Evolutionary conservation across 2,797 vertebrate genomes (phyloP), one percentile per base, ranked within the genome.

Genomic region (Sebastes diploproa): DNA sequence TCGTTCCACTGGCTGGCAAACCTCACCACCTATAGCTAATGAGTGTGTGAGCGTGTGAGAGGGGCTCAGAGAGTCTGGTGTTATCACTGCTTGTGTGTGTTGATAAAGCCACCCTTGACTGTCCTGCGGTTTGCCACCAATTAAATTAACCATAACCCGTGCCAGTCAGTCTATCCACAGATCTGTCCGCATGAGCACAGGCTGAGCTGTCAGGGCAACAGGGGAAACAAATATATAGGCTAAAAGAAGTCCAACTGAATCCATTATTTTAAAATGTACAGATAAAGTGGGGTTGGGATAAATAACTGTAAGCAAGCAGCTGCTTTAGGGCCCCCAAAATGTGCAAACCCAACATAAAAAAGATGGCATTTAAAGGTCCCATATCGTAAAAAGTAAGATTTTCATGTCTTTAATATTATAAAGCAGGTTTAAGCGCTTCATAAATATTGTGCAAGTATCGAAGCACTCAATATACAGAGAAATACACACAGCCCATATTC

Each of bases 111-210:
- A 7, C 72, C 18, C 62, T 11, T 11, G 23, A 78, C 64, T 58
- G 72, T 23, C 67, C 72, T 61, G 85, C 8, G 82, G 85, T 77
- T 59, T 55, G 50, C 75, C 80, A 62, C 80, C 67, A 52, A 34
- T 69, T 66, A 80, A 72, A 72, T 12, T 34, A 38, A 62, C 52
- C 36, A 2, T 9, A 36, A 72, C 10, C 52, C 1, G 67, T 69
- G 64, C 75, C 78, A 55, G 63, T 55, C 38, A 36, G 66, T 56
- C 62, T 74, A 4, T 73, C 76, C 69, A 27, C 82, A 67, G 60
- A 46, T 30, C 22, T 8, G 58, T 63, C n/a, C 5, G 4, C 63
- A 55, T 2, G 9, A 62, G 46, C 16, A 50, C 16, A 50, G 32
- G 18, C 61, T 18, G 56, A 23, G 36, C 16, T 14, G 25, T 34